These are phyloP conservation scores for Riparia riparia DNA, from an alignment of 2,113 vertebrate species.

Conservation along the genomic window DNA sequence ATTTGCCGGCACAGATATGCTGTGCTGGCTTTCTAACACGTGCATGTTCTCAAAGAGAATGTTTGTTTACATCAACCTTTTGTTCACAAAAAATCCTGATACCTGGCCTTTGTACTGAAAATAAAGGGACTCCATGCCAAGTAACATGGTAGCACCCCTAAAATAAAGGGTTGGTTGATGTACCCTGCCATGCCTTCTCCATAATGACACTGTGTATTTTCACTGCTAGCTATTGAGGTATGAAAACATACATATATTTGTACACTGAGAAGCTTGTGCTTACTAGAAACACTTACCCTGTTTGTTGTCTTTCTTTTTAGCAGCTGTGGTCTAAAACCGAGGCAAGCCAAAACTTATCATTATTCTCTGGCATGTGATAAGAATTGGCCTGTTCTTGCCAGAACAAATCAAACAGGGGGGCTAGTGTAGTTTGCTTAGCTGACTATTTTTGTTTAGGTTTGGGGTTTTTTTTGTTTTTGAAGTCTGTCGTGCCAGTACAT, in stretches of 20 bases:
- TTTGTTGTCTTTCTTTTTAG: constrained; percentile 45
- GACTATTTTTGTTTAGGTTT: constrained; percentile 62
- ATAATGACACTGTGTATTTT: neutral
- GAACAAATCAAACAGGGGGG: constrained; percentile 40
- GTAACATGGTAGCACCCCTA: neutral
- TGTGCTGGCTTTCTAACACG: neutral
- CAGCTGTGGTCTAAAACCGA: neutral
- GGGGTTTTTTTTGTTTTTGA: constrained; percentile 40
- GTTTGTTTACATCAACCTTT: constrained; percentile 45
- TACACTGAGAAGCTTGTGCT: too few species aligned
- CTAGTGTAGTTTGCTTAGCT: constrained; percentile 45
- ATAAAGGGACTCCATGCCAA: neutral
- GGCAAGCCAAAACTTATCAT: constrained; percentile 43
- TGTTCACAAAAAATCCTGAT: constrained; percentile 5
- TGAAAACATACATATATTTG: too few species aligned
- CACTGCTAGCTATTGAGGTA: neutral
- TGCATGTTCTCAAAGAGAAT: neutral
- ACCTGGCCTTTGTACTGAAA: neutral
- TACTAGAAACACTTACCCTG: constrained; percentile 41
- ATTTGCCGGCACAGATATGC: constrained; percentile 19
- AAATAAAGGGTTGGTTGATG: neutral
- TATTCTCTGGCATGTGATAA: constrained; percentile 42
- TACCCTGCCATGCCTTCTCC: neutral
- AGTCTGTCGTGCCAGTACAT: constrained; percentile 55
- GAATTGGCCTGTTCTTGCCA: constrained; percentile 40